Base-by-base conservation (phyloP, 2,113 vertebrate species). In the Tautogolabrus adspersus region DNA sequence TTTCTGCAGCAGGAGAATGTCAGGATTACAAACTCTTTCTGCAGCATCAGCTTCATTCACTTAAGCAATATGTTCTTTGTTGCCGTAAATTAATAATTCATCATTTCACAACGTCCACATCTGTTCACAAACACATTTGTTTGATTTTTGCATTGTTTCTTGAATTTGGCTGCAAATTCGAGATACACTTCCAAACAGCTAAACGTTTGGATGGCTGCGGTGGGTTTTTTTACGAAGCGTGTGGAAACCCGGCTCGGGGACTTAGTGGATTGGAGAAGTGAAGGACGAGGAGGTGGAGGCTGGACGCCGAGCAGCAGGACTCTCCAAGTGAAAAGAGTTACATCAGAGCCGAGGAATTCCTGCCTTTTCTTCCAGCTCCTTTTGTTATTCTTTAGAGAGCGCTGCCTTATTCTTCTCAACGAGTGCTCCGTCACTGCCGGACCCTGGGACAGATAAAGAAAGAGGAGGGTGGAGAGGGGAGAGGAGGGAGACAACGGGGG, bases 341-440 rank as follows among this genome's bases (percentile, higher is more conserved):
- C 89, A 87, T 89, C 89, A 92, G 64, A 82, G 64, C 73, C 10
- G 68, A 87, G 89, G 90, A 91, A 92, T 92, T 88, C 87, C 84
- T 86, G 76, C 87, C 79, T 88, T 89, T 89, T 88, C 85, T 89
- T 88, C 83, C 84, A 76, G 49, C 34, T 79, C 56, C 89, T 89
- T 90, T 91, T 93, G 89, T 91, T 89, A 74, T 85, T 87, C 85
- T 89, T 90, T 79, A 75, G 83, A 87, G 77, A 77, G 57, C 63
- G 58, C 77, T 9, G 66, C 68, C 73, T 84, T 74, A 77, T 88
- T 88, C 84, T 86, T 80, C 58, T 78, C 34, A 1, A 30, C 13
- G 22, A 83, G 77, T 51, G 72, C 78, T 84, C 83, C 7, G 77
- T 82, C 87, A 84, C 72, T 37, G 75, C 81, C 38, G 40, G 82